Evolutionary conservation across 2,113 vertebrate genomes (phyloP), one percentile per base, ranked within the genome.

Genomic region (Propithecus coquereli): DNA sequence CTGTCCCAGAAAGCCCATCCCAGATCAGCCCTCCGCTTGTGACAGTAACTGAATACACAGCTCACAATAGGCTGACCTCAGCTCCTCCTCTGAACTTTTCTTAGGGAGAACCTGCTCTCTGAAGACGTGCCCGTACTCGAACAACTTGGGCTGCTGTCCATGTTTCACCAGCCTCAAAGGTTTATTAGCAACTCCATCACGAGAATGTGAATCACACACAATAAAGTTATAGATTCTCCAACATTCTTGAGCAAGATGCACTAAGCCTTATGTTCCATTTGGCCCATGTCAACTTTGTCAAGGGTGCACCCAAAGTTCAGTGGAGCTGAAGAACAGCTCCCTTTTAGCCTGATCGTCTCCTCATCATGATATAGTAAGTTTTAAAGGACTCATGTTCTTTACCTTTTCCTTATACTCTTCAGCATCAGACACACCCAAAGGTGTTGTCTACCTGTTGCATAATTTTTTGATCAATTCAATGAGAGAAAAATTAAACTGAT

Each of bases 131-230:
- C 91, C 40, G 66, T n/a, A 91, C 96, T 83, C 4, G 91, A 90
- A 76, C 8, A 10, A 10, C 40, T 59, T 95, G 95, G 96, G 90
- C 95, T 92, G 23, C n/a, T 54, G 3, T 76, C 87, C 88, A 86
- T 57, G 8, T 91, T 92, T 96, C 79, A 94, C 37, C 37, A 68
- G 59, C 47, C 95, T 96, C 94, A 68, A 77, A 84, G 37, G 8
- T 63, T 85, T 81, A 94, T 65, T 50, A 89, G 85, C 73, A 95
- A 70, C 66, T 63, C 74, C 27, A 50, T 74, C 94, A 47, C 6
- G 45, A 95, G 92, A 93, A 74, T 18, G 77, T 92, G 97, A 98
- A 83, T 97, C 88, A 92, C 45, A 65, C 76, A 54, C 70, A 57
- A 22, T 89, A 57, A 81, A 94, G 71, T 83, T 77, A 89, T 2